phyloP scores from a whole-genome alignment of 2,797 vertebrate genomes.

The Tachyglossus aculeatus region DNA sequence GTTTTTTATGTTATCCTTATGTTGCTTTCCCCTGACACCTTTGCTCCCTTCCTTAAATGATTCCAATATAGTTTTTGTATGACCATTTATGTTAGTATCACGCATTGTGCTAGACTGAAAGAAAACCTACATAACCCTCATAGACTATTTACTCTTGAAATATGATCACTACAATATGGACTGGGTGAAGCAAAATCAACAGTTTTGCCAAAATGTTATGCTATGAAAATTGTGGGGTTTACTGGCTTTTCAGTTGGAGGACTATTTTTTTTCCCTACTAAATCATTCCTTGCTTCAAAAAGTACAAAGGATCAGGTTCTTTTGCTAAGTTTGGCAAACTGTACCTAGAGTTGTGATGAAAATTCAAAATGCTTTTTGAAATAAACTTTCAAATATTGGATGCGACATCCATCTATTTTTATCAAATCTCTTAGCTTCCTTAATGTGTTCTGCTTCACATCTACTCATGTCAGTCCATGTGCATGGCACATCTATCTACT shows the following conservation, averaged over 20 bases:
- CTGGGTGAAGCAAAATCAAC: background rate
- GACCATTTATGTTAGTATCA: background rate
- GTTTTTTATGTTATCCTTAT: background rate
- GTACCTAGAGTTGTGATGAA: constrained; percentile 11
- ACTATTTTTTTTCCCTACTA: background rate
- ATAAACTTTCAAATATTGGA: constrained; percentile 45
- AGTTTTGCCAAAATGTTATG: background rate
- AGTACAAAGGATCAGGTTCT: background rate
- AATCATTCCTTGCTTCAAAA: background rate
- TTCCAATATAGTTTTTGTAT: background rate
- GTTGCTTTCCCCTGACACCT: background rate
- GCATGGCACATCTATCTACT: constrained; percentile 6
- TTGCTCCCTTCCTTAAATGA: background rate
- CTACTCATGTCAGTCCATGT: constrained; percentile 24
- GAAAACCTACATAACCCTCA: background rate
- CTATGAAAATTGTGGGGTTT: background rate
- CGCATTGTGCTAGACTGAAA: background rate
- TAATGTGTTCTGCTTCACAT: constrained; percentile 44
- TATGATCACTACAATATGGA: background rate
- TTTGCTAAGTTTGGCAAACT: constrained; percentile 2
- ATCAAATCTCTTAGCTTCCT: constrained; percentile 32
- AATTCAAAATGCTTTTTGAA: constrained; percentile 33
- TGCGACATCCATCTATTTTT: constrained; percentile 49
- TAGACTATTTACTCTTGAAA: background rate
- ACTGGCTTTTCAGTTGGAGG: background rate